A percentile compares a stretch with the other conserved stretches of the same genome.
Evolutionary conservation across 2,797 vertebrate genomes (phyloP).

Genomic region (Gallinago stenura): DNA sequence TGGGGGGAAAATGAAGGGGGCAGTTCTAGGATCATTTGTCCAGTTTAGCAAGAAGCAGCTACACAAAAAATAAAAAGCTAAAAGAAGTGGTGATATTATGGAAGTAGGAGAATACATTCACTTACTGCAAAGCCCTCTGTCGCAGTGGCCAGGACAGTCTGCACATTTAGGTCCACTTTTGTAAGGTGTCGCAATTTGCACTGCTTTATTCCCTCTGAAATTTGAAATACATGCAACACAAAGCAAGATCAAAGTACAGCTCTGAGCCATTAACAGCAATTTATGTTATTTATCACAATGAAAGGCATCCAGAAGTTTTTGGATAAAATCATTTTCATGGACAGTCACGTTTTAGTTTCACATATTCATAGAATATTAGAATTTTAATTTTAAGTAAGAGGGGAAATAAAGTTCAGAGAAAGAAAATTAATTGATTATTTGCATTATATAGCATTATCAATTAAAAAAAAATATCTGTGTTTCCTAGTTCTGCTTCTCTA

Average conservation of each 20-base stretch:
- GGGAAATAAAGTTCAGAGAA: not conserved
- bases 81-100: not conserved
- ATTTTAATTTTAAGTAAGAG: not conserved
- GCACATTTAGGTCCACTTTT: too few relatives aligned
- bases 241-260: not conserved
- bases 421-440: not conserved
- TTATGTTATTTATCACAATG: not conserved
- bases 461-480: not conserved
- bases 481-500: not conserved
- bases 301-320: not conserved
- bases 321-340: not conserved
- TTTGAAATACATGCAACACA: not conserved
- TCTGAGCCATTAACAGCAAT: not conserved
- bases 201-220: slow-evolving; percentile 50
- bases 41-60: not conserved
- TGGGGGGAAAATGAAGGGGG: not conserved
- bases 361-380: not conserved
- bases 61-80: not conserved
- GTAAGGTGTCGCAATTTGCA: slow-evolving; percentile 21
- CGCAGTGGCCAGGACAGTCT: too few relatives aligned
- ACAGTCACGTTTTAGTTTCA: not conserved
- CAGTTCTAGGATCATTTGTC: not conserved
- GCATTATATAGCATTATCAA: not conserved
- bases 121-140: too few relatives aligned
- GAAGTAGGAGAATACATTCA: too few relatives aligned